Percentiles rank a stretch among this genome's conserved stretches.
Conservation (phyloP, 64 coral and sea anemone genomes). For the Dendronephthya gigantea region DNA sequence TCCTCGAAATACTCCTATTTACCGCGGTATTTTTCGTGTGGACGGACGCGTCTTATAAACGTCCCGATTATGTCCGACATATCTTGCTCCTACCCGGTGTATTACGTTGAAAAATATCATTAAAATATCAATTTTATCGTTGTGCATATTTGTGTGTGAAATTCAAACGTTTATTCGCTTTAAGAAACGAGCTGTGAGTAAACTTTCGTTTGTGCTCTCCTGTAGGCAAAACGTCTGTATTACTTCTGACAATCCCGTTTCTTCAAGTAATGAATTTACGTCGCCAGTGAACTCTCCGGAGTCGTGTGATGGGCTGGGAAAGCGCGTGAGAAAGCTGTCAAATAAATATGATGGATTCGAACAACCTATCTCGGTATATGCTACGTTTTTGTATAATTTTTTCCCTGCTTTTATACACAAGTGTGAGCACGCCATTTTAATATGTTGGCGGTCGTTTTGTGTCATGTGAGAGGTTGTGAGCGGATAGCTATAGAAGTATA, state of each 20-base stretch:
- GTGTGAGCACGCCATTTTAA: neutral
- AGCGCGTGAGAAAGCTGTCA: constrained; percentile 97
- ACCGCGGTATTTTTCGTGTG: neutral
- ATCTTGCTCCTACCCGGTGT: neutral
- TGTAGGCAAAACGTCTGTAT: constrained; percentile 34
- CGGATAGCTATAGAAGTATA: constrained; percentile 6
- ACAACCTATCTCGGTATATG: constrained; percentile 98
- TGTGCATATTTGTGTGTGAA: neutral
- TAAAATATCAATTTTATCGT: neutral
- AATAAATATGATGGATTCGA: constrained; percentile 99
- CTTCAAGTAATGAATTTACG: constrained; percentile 86
- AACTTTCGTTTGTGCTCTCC: neutral
- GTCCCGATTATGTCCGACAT: neutral
- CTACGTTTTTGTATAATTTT: constrained; percentile 18
- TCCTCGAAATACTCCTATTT: constrained; percentile 68
- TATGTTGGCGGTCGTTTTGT: neutral
- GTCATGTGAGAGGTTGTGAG: neutral
- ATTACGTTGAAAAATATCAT: neutral
- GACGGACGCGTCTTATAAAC: neutral
- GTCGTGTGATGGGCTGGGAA: constrained; percentile 84
- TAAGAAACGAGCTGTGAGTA: neutral
- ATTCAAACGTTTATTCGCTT: neutral
- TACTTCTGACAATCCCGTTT: constrained; percentile 46
- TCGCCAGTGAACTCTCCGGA: constrained; percentile 69
- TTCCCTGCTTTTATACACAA: neutral